phyloP scores from a whole-genome alignment of 2,888 invertebrate species.

The Patella ulyssiponensis region DNA sequence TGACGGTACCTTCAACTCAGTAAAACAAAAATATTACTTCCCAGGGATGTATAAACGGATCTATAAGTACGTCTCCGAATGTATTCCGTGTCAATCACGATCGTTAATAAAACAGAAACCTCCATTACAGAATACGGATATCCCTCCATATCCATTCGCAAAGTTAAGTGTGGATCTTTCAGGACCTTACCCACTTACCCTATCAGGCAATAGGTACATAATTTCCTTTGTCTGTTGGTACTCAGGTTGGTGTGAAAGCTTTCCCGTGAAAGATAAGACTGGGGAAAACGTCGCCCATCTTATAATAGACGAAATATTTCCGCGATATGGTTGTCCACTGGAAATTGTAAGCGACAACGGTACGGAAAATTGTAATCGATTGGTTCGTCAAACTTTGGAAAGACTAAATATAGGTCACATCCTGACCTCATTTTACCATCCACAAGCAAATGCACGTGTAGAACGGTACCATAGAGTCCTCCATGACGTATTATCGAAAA shows the following conservation, averaged over 20 bases:
- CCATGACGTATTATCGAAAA: too few relatives aligned
- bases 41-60: slow-evolving; percentile 15
- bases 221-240: slow-evolving; percentile 18
- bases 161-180: slow-evolving; percentile 26
- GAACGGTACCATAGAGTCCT: not conserved
- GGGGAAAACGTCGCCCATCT: slow-evolving; percentile 33
- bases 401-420: slow-evolving; percentile 16
- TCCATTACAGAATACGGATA: slow-evolving; percentile 15
- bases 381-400: slow-evolving; percentile 18
- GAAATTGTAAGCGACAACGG: too few relatives aligned
- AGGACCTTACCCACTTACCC: slow-evolving; percentile 24
- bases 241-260: slow-evolving; percentile 30
- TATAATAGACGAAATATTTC: slow-evolving; percentile 37
- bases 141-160: slow-evolving; percentile 20
- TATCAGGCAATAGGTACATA: slow-evolving; percentile 27
- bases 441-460: slow-evolving; percentile 11
- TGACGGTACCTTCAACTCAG: slow-evolving; percentile 15
- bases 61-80: slow-evolving; percentile 11
- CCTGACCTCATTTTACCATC: slow-evolving; percentile 16
- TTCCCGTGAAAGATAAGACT: slow-evolving; percentile 31
- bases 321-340: slow-evolving; percentile 32
- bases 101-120: slow-evolving; percentile 12
- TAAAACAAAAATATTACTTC: slow-evolving; percentile 23
- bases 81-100: too few relatives aligned
- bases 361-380: slow-evolving; percentile 21